Percentiles rank a stretch among this genome's conserved stretches.
Evolutionary conservation across 2,113 vertebrate genomes (phyloP).

Genomic region (Gambusia holbrooki): DNA sequence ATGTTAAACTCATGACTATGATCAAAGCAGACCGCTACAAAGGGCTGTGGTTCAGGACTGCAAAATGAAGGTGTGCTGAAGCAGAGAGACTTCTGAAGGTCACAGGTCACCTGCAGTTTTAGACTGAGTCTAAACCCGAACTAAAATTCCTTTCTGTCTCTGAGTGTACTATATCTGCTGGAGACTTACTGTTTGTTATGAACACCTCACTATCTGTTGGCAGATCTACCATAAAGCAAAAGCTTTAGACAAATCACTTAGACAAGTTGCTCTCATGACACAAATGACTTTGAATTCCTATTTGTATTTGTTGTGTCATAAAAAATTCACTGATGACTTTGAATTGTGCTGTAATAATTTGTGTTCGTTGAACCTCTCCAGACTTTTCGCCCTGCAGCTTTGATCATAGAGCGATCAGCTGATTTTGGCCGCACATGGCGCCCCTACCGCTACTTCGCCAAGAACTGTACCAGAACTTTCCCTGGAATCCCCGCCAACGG

Average conservation of each 20-base stretch:
- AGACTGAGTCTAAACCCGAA: too few species aligned
- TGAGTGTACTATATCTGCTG: background rate
- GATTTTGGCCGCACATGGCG: constrained; percentile 86
- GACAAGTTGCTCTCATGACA: background rate
- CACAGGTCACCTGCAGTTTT: too few species aligned
- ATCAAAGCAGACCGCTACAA: background rate
- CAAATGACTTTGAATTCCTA: background rate
- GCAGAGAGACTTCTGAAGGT: too few species aligned
- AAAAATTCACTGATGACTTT: background rate
- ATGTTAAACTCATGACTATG: too few species aligned
- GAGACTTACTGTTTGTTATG: constrained; percentile 41
- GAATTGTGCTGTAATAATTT: background rate
- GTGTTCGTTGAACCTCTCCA: constrained; percentile 38
- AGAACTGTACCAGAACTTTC: constrained; percentile 87
- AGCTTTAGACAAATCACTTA: background rate
- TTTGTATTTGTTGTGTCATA: background rate
- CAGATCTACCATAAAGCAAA: constrained; percentile 16
- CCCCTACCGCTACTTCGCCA: constrained; percentile 86
- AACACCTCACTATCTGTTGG: constrained; percentile 20
- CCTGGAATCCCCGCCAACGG: constrained; percentile 68
- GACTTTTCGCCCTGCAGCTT: constrained; percentile 88
- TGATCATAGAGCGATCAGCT: constrained; percentile 85
- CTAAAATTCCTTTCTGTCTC: background rate
- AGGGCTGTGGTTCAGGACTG: background rate
- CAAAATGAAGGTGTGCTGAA: too few species aligned